A percentile compares a stretch with the other conserved stretches of the same genome.
Conservation (phyloP, 1,140 invertebrate genomes). For the Coboldia fuscipes region DNA sequence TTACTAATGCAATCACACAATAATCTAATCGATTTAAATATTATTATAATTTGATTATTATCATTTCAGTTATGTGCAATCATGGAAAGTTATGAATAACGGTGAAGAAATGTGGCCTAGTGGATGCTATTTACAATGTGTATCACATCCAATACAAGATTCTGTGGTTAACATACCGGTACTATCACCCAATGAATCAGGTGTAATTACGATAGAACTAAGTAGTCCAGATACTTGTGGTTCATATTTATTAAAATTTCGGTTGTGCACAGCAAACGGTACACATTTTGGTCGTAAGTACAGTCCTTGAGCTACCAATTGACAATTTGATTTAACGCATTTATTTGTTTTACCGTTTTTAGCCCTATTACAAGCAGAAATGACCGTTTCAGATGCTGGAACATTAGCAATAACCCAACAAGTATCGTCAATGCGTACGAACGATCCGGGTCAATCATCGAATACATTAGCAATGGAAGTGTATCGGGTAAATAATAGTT, state of each 20-base stretch:
- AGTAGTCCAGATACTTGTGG: constrained; percentile 42
- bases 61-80: constrained; percentile 36
- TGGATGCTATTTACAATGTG: constrained; percentile 48
- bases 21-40: constrained; percentile 9
- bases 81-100: constrained; percentile 60
- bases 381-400: background rate
- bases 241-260: constrained; percentile 56
- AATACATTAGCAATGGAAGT: too few species aligned
- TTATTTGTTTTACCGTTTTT: background rate
- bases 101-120: constrained; percentile 58
- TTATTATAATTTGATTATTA: constrained; percentile 2
- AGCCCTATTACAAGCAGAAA: background rate
- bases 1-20: constrained; percentile 16
- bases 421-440: background rate
- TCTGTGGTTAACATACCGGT: constrained; percentile 29
- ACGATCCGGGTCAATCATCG: too few species aligned
- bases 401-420: constrained; percentile 1
- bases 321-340: background rate
- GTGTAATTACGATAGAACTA: constrained; percentile 44
- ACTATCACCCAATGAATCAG: constrained; percentile 39
- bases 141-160: constrained; percentile 31
- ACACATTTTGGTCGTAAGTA: constrained; percentile 60
- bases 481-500: too few species aligned
- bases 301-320: background rate
- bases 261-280: constrained; percentile 55